Conservation (phyloP, 2,888 invertebrate genomes). For the Cheilosia variabilis region DNA sequence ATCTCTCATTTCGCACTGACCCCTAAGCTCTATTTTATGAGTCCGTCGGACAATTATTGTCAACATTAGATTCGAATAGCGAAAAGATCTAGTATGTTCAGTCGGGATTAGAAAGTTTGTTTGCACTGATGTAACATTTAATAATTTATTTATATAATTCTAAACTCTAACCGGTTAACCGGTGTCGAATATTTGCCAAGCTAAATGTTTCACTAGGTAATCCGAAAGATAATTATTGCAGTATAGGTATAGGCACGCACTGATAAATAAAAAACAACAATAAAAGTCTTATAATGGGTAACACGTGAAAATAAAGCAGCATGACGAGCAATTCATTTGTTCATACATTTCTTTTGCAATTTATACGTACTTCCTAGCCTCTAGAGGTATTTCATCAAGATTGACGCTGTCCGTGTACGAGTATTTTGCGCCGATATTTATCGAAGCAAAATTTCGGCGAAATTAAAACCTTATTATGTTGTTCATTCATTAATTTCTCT, state of each 20-base stretch:
- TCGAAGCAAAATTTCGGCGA: conserved; percentile 14
- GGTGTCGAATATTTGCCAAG: not conserved
- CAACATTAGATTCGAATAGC: not conserved
- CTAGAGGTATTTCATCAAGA: not conserved
- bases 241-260: not conserved
- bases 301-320: not conserved
- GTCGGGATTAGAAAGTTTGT: not conserved
- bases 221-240: not conserved
- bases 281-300: not conserved
- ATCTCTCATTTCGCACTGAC: too few relatives aligned
- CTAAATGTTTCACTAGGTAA: not conserved
- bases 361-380: not conserved
- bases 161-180: not conserved
- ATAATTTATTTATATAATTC: not conserved
- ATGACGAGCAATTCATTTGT: not conserved
- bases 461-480: conserved; percentile 20
- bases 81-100: not conserved
- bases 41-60: not conserved
- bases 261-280: not conserved
- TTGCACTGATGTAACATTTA: not conserved
- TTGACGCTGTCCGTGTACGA: not conserved
- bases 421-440: not conserved
- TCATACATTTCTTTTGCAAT: not conserved
- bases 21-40: too few relatives aligned
- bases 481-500: conserved; percentile 36